Evolutionary conservation across 2,888 invertebrate genomes (phyloP), one percentile per base, ranked within the genome.

Genomic region (Epinotia brunnichana): DNA sequence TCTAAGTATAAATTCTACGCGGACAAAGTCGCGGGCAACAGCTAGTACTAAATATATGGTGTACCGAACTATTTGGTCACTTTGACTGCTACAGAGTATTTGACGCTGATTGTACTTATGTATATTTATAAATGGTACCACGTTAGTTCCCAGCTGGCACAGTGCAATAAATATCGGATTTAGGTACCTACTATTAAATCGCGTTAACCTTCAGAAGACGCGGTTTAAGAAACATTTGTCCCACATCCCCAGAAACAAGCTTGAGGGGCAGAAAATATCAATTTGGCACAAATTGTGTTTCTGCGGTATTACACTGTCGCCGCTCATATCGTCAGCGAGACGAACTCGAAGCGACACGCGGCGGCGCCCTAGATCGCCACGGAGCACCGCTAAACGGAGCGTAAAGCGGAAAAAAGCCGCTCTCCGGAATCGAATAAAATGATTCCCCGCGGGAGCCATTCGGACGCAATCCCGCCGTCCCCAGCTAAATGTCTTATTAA

Each of bases 391-490:
- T 90, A 90, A 93, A 91, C 91, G 89, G 91, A 91, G 92, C 91
- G 90, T 88, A 88, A 90, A 90, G 88, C 89, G 88, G 89, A 92
- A 92, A 91, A 92, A 92, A 90, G 87, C 88, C 89, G 89, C 88
- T 87, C 89, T 92, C 94, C 93, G 93, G 94, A 95, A 95, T 95
- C 95, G 94, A 95, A 95, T 95, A 95, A 95, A 95, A 95, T 95
- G 95, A 95, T 95, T 95, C 95, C 95, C 95, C 95, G 83, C 89
- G 95, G 94, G 95, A 94, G 94, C 94, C 94, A 95, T 95, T 95
- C 94, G 94, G 94, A 94, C 94, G 94, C 94, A 94, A 92, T 92
- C 92, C 92, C 91, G 92, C 93, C 91, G 90, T 90, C 92, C 90
- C 92, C 90, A 88, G 92, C 93, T 92, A 92, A 92, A 93, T 92